Evolutionary conservation across 2,888 invertebrate species (phyloP), one percentile per base, ranked within the genome.

Genomic region (Cylindroiulus punctatus): DNA sequence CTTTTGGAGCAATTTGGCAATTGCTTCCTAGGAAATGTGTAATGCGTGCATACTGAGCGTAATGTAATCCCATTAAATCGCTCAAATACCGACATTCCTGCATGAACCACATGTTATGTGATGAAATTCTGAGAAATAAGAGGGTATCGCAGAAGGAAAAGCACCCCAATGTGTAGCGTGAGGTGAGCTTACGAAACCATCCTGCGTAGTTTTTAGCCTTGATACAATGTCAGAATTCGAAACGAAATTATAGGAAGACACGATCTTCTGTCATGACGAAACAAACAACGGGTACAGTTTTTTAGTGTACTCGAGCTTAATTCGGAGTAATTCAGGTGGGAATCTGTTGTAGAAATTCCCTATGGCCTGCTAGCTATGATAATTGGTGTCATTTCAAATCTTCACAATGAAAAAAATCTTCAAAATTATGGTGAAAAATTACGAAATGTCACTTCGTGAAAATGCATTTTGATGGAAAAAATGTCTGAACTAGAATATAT

Each of bases 11-110:
- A 57, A 57, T 57, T 57, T 57, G 57, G 44, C 8, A 8, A 65
- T 65, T 26, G 65, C 65, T 65, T 65, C 65, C 65, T 65, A 65
- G 65, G 65, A 65, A 65, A 65, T 65, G 65, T 52, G 52, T n/a
- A 52, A 12, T n/a, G n/a, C 36, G 36, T 36, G 36, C 36, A 36
- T 36, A 7, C 44, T 8, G 44, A n/a, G 52, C 1, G 65, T 65
- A 26, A 65, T 26, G 26, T 26, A 8, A 26, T 65, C 3, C 26
- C 65, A 65, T 65, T 65, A 26, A 19, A 65, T 65, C 26, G 65
- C n/a, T 26, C 22, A 65, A 65, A 65, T 65, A 65, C 65, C 65
- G 65, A 65, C 65, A 65, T 65, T 65, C 65, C 65, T 52, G 10
- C n/a, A 36, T 36, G 3, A 4, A 36, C 36, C 36, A 36, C 10